phyloP scores from a whole-genome alignment of 2,113 vertebrate species.

The Pollimyrus isidori region DNA sequence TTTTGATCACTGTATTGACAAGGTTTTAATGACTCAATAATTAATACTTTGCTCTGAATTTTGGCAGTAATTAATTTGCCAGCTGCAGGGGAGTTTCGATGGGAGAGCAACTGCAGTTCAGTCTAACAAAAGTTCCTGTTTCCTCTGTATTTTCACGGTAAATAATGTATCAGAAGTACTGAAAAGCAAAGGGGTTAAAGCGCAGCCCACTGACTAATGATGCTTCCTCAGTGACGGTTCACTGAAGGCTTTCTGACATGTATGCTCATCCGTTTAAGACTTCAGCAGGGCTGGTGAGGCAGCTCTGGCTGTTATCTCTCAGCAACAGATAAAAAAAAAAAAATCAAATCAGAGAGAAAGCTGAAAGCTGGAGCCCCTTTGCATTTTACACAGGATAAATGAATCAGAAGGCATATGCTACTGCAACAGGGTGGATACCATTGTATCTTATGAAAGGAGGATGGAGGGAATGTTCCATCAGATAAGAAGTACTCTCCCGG shows the following conservation, averaged over 20 bases:
- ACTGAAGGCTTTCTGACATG: slow-evolving; percentile 4
- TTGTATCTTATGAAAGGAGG: slow-evolving; percentile 8
- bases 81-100: neutral
- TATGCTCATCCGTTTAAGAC: slow-evolving; percentile 18
- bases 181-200: neutral
- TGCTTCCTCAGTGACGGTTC: slow-evolving; percentile 3
- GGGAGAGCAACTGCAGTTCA: neutral
- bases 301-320: slow-evolving; percentile 1
- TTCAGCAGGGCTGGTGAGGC: slow-evolving; percentile 11
- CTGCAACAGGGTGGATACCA: neutral
- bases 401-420: neutral
- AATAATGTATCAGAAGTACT: neutral
- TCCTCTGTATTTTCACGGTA: neutral
- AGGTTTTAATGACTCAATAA: neutral
- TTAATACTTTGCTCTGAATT: neutral
- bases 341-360: slow-evolving; percentile 15
- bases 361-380: neutral
- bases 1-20: neutral
- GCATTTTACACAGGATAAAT: slow-evolving; percentile 1
- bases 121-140: neutral
- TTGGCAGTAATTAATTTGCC: neutral
- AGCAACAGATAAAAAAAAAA: slow-evolving; percentile 15
- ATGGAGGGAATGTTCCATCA: neutral
- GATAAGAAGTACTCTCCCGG: neutral
- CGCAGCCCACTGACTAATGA: neutral